Conservation (phyloP, 2,888 invertebrate genomes). For the Tiliacea aurago region DNA sequence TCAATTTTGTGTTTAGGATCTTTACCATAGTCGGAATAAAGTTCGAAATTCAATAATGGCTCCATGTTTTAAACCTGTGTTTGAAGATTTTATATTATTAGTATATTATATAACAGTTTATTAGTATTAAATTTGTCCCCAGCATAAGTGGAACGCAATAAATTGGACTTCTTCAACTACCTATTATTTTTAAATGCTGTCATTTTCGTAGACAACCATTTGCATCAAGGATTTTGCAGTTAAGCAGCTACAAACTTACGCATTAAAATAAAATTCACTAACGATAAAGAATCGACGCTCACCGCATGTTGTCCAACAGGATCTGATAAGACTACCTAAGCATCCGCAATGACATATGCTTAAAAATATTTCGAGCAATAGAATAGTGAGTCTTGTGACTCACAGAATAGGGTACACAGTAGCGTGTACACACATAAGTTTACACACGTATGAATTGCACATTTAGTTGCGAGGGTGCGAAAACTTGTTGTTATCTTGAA, state of each 20-base stretch:
- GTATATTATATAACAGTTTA: too few species aligned
- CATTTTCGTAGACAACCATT: neutral
- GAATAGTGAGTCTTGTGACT: slow-evolving; percentile 61
- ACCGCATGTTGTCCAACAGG: slow-evolving; percentile 82
- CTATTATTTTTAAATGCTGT: neutral
- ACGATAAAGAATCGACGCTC: slow-evolving; percentile 78
- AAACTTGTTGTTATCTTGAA: slow-evolving; percentile 90
- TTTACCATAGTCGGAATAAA: too few species aligned
- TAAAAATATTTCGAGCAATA: slow-evolving; percentile 62
- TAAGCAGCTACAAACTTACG: neutral
- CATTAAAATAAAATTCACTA: slow-evolving; percentile 67
- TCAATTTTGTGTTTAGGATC: too few species aligned
- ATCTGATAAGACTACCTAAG: slow-evolving; percentile 83
- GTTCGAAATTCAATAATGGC: too few species aligned
- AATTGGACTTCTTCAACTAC: neutral
- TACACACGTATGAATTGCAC: slow-evolving; percentile 89
- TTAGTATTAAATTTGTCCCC: neutral
- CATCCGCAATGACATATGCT: slow-evolving; percentile 86
- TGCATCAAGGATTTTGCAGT: neutral
- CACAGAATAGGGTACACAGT: slow-evolving; percentile 62
- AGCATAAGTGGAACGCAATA: neutral
- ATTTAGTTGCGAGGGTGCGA: slow-evolving; percentile 90
- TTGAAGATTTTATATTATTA: too few species aligned
- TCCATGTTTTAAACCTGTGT: too few species aligned
- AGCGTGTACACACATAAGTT: slow-evolving; percentile 67